These are phyloP conservation scores for Omphaloscelis lunosa DNA, from an alignment of 2,888 invertebrate species.

Conservation along the genomic window DNA sequence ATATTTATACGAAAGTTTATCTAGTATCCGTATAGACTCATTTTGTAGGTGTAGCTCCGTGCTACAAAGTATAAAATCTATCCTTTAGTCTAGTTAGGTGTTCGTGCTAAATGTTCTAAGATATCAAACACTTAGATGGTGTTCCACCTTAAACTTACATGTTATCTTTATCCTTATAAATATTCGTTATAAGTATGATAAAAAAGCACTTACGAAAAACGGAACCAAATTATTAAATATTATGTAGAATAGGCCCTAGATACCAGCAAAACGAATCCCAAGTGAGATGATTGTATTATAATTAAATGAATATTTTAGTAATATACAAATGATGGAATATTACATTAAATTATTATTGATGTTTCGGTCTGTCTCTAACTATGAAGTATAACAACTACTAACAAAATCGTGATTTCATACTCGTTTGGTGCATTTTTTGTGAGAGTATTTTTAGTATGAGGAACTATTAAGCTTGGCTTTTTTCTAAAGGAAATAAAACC, in stretches of 20 bases:
- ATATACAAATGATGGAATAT: constrained; percentile 71
- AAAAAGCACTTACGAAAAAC: constrained; percentile 68
- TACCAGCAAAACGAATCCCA: constrained; percentile 78
- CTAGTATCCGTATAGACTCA: constrained; percentile 48
- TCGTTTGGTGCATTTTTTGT: constrained; percentile 33
- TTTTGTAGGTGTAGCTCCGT: constrained; percentile 33
- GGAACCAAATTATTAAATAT: constrained; percentile 74
- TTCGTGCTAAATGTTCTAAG: constrained; percentile 60
- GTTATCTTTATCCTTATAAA: constrained; percentile 50
- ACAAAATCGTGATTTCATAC: constrained; percentile 38
- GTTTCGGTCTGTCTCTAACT: constrained; percentile 67
- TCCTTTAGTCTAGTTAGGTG: constrained; percentile 54
- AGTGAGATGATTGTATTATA: constrained; percentile 81
- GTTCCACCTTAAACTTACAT: constrained; percentile 44
- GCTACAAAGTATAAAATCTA: constrained; percentile 27
- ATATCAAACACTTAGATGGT: constrained; percentile 51
- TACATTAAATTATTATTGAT: constrained; percentile 51
- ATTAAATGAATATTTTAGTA: constrained; percentile 78
- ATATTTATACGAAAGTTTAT: constrained; percentile 24
- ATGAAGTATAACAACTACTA: constrained; percentile 66
- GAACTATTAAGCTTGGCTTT: constrained; percentile 25
- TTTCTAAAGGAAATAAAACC: constrained; percentile 29
- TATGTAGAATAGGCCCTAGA: constrained; percentile 73
- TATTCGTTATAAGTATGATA: constrained; percentile 55
- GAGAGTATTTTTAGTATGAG: constrained; percentile 2